Percentiles rank a stretch among this genome's conserved stretches.
Conservation (phyloP, 2,888 invertebrate species). For the Calameuta filiformis region DNA sequence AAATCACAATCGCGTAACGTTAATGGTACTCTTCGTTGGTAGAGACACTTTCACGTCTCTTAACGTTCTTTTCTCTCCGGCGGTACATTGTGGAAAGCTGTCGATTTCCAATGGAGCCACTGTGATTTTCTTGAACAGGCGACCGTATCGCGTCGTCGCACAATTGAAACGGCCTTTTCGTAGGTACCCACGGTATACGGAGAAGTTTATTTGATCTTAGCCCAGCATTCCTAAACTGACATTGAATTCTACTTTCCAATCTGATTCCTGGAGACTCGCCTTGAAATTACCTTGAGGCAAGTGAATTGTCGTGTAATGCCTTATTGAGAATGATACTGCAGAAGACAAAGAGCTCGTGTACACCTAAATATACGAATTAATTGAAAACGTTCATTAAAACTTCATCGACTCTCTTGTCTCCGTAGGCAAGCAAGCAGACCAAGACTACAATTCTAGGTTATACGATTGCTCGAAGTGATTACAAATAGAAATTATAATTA, state of each 20-base stretch:
- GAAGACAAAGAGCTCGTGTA: background rate
- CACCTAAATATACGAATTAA: background rate
- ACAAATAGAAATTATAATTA: background rate
- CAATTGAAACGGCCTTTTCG: background rate
- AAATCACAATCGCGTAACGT: background rate
- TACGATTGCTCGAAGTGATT: background rate
- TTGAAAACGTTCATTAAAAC: background rate
- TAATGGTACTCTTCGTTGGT: background rate
- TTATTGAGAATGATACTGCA: background rate
- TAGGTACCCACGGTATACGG: background rate
- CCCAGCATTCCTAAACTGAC: conserved; percentile 31
- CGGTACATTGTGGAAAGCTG: background rate
- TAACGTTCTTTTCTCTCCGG: background rate
- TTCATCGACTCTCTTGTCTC: background rate
- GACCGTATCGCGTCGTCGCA: background rate
- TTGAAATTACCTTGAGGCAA: background rate
- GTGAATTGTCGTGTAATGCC: background rate
- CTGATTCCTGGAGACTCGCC: conserved; percentile 21
- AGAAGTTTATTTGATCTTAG: background rate
- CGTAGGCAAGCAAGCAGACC: background rate
- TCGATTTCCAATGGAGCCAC: background rate
- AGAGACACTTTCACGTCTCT: background rate
- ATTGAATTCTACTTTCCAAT: conserved; percentile 48
- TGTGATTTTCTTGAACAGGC: background rate
- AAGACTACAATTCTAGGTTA: background rate